These are phyloP conservation scores for Sialis lutaria DNA, from an alignment of 2,888 invertebrate species.

Conservation along the genomic window DNA sequence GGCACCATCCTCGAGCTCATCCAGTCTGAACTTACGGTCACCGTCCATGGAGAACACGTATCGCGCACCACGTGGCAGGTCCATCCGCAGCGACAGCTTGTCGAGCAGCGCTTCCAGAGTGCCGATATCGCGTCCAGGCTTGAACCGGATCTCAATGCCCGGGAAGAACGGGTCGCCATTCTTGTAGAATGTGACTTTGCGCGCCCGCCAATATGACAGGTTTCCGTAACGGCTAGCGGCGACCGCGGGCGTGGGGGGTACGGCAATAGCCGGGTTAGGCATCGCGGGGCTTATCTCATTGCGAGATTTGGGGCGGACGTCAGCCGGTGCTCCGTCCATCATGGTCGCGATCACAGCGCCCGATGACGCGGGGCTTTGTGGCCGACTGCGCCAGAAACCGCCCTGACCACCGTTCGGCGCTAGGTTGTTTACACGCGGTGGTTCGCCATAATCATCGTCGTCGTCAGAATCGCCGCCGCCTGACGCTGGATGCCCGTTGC, in stretches of 20 bases:
- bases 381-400: slow-evolving; percentile 32
- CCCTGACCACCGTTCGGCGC: slow-evolving; percentile 29
- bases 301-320: slow-evolving; percentile 30
- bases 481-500: slow-evolving; percentile 10
- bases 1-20: slow-evolving; percentile 78
- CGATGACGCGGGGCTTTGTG: slow-evolving; percentile 30
- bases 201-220: slow-evolving; percentile 73
- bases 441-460: slow-evolving; percentile 13
- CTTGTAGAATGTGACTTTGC: slow-evolving; percentile 76
- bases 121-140: slow-evolving; percentile 74
- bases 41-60: slow-evolving; percentile 89
- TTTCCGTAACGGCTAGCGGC: slow-evolving; percentile 48
- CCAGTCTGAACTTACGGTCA: slow-evolving; percentile 63
- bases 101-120: slow-evolving; percentile 73
- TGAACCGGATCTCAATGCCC: slow-evolving; percentile 74
- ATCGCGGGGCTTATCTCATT: slow-evolving; percentile 26
- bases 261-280: slow-evolving; percentile 22
- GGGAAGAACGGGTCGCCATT: slow-evolving; percentile 89
- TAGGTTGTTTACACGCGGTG: slow-evolving; percentile 30
- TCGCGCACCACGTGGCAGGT: slow-evolving; percentile 73
- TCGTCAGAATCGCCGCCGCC: slow-evolving; percentile 1
- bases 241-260: slow-evolving; percentile 25
- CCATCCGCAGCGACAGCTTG: slow-evolving; percentile 72
- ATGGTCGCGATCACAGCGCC: slow-evolving; percentile 25
- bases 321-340: slow-evolving; percentile 33